Base-by-base conservation (phyloP, 2,113 vertebrate genomes). In the Cyrtonyx montezumae region DNA sequence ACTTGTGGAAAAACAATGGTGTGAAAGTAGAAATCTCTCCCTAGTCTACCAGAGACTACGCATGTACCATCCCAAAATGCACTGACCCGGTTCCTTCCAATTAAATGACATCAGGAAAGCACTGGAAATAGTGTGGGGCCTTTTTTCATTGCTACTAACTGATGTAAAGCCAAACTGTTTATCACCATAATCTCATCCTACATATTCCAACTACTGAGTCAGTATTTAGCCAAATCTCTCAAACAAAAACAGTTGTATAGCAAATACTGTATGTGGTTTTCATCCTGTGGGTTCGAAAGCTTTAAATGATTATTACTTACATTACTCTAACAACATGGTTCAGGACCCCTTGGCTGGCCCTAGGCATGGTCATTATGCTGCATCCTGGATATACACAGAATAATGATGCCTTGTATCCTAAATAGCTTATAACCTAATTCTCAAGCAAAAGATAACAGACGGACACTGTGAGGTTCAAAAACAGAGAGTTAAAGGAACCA, bases 171-270 rank as follows among this genome's bases (percentile, higher is more conserved):
- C 74, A 71, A 90, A 90, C 71, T 93, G 30, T 67, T 40, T 84
- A 88, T 94, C 73, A 1, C 70, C 53, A 8, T 94, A 93, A 92
- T 93, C 80, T 77, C 95, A 83, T 92, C 93, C 87, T 96, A 95
- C 91, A 79, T 88, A 77, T 79, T 80, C 61, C 79, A 93, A 89
- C 74, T 91, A 88, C 80, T 93, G 91, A 97, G 56, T 96, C 90
- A 94, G 86, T 83, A 51, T 77, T 91, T 89, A 78, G 77, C 83
- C 68, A 89, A 94, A 94, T 82, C 79, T 84, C 63, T 74, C 71
- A 95, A 92, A 80, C 62, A n/a, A 21, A 83, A 83, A 67, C 65
- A 90, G 76, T 74, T 90, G 62, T 61, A 6, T 70, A 84, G 69
- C 21, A n/a, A 93, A 90, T 42, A 46, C 25, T 37, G 13, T 37